Base-by-base conservation (phyloP, 1,140 invertebrate genomes). In the Heliconius melpomene region DNA sequence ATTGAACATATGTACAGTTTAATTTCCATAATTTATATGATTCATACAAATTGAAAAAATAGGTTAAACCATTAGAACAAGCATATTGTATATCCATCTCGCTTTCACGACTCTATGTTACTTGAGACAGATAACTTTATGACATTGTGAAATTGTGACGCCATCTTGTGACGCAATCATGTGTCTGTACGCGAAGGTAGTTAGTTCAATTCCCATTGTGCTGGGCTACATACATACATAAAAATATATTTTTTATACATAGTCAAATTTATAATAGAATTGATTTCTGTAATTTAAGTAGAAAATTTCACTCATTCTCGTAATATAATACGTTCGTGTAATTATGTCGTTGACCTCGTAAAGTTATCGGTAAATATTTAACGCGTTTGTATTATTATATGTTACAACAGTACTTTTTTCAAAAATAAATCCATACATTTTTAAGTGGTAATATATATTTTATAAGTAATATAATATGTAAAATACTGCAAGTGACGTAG, bases 291-390 rank as follows among this genome's bases (percentile, higher is more conserved):
- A 60, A 23, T 60, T 60, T 60, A 46, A 46, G 40, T 46, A 6
- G 13, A 46, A 46, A 46, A 46, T 46, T 46, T 46, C 40, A 46
- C 40, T 46, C 40, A 13, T 23, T 23, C 57, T 29, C n/a, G 54
- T 38, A 75, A 75, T 66, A 60, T 75, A 40, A 54, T 57, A 23
- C 60, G 40, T 66, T 29, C 70, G 50, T 70, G 76, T 52, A 77
- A 50, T 77, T 23, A 70, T 77, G 76, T 72, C 76, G 46, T 77
- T 72, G 57, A 77, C 76, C 76, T 70, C 76, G 76, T 71, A 36
- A 54, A 52, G 70, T 72, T 77, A 77, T 77, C 76, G 60, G 70
- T 66, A 46, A 75, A 75, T 77, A 72, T 77, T 72, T 77, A 38
- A 50, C 76, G 54, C 74, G 26, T 75, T 75, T 75, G n/a, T 60